Evolutionary conservation across 2,888 invertebrate species (phyloP), one percentile per base, ranked within the genome.

Genomic region (Mythimna ferrago): DNA sequence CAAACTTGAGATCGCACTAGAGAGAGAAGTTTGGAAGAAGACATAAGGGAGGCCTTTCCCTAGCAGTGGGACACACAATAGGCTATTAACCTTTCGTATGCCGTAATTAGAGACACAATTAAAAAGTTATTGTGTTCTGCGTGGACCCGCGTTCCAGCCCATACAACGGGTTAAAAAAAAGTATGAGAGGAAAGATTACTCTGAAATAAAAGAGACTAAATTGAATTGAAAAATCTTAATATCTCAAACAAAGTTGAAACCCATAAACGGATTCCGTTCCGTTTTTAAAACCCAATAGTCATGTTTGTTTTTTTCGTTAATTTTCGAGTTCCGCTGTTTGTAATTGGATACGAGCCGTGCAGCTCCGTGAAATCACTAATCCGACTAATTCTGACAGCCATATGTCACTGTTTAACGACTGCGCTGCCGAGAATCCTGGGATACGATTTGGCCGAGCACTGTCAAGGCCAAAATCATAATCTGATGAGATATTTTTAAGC

Each of bases 361-460:
- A 86, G 91, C 93, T 89, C 95, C 95, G 94, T 95, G 93, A 95
- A 96, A 96, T 96, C 94, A 95, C 95, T 96, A 96, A 96, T 96
- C 95, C 94, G 92, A 92, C 95, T 96, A 96, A 96, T 96, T 96
- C 93, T 95, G 96, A 95, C 96, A 95, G 93, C 95, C 95, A 95
- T 96, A 96, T 96, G 96, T 96, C 95, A 95, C 91, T 91, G 87
- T 81, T 89, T 95, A 96, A 96, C 94, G 94, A 95, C 90, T 85
- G 87, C 87, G 90, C 88, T 86, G 91, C 91, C 89, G 90, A 90
- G 80, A 83, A 84, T 83, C 84, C 81, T 75, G 76, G 66, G 35
- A 69, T 82, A 76, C 84, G 80, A 86, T 76, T 76, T 72, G 62
- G 32, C 54, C 65, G 60, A 63, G 38, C 61, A 63, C 61, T 67